Evolutionary conservation across 1,140 invertebrate species (phyloP), one percentile per base, ranked within the genome.

Genomic region (Globodera rostochiensis): DNA sequence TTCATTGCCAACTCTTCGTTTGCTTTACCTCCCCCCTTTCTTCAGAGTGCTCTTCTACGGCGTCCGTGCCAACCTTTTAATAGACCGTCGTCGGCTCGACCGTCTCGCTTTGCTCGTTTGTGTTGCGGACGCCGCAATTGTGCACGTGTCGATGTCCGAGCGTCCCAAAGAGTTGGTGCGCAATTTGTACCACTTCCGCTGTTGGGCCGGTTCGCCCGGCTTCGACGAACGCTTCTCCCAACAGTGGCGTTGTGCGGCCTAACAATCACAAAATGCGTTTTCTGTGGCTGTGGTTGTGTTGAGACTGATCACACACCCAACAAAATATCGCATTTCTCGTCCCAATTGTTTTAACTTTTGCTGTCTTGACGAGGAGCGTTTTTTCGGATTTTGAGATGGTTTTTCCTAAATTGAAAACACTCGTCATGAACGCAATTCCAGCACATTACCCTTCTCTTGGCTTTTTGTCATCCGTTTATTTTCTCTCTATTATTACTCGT

Each of bases 151-250:
- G 13, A 25, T 46, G 19, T 25, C 60, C 15, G 76, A 86, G 4
- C 78, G 70, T 45, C 82, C 77, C n/a, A 70, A 80, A 46, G 70
- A 73, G 36, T 49, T 88, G 47, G 79, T 81, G 60, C 80, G 84
- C 60, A 86, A 88, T 67, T 50, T 88, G 13, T 89, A 89, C 79
- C 82, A 88, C 60, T 88, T 88, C 77, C 87, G 87, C 21, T 89
- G 88, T 74, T 88, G 87, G 87, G 85, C 85, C 36, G 87, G 87
- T n/a, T 82, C 86, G 21, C 82, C 83, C 49, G 87, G 87, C 45
- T 88, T 88, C 73, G 87, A 88, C 76, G 86, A 88, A 50, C 88
- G 87, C 15, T 88, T 86, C 75, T 77, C 86, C 19, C 82, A 83
- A 47, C 82, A 83, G 25, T 82, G 75, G 73, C 74, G 57, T 50